Percentiles rank a stretch among this genome's conserved stretches.
Evolutionary conservation across 2,888 invertebrate genomes (phyloP).

Genomic region (Cyrtodaria siliqua): DNA sequence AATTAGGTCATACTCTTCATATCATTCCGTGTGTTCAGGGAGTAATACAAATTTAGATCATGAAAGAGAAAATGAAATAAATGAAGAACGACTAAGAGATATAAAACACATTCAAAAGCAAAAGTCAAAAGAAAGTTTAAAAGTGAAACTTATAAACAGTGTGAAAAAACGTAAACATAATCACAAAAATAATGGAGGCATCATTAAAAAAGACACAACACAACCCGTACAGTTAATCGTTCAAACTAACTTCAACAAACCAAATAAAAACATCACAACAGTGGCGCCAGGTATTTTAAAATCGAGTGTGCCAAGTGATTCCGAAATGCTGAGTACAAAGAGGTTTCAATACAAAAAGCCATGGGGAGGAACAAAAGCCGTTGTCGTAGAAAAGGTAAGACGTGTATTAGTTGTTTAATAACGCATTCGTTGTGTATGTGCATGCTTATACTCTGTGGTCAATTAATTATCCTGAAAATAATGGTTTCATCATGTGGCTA

Average conservation of each 20-base stretch:
- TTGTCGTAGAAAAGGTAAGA: slow-evolving; percentile 35
- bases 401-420: too few relatives aligned
- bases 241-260: neutral
- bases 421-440: too few relatives aligned
- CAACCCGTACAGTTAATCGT: slow-evolving; percentile 14
- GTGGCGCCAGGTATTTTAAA: slow-evolving; percentile 39
- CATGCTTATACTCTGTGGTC: too few relatives aligned
- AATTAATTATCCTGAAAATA: too few relatives aligned
- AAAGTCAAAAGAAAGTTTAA: slow-evolving; percentile 22
- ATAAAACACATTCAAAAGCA: slow-evolving; percentile 14
- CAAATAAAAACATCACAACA: neutral
- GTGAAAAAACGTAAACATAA: slow-evolving; percentile 3
- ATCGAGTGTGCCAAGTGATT: slow-evolving; percentile 50
- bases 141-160: slow-evolving; percentile 26
- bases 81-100: slow-evolving; percentile 47
- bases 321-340: slow-evolving; percentile 1
- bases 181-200: too few relatives aligned
- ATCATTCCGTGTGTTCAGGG: slow-evolving; percentile 29
- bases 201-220: too few relatives aligned
- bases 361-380: slow-evolving; percentile 22
- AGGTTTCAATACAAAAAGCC: neutral
- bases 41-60: slow-evolving; percentile 10
- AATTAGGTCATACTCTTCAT: slow-evolving; percentile 32
- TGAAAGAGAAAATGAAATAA: slow-evolving; percentile 41
- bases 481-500: too few relatives aligned